Base-by-base conservation (phyloP, 2,888 invertebrate genomes). In the Leuctra nigra region DNA sequence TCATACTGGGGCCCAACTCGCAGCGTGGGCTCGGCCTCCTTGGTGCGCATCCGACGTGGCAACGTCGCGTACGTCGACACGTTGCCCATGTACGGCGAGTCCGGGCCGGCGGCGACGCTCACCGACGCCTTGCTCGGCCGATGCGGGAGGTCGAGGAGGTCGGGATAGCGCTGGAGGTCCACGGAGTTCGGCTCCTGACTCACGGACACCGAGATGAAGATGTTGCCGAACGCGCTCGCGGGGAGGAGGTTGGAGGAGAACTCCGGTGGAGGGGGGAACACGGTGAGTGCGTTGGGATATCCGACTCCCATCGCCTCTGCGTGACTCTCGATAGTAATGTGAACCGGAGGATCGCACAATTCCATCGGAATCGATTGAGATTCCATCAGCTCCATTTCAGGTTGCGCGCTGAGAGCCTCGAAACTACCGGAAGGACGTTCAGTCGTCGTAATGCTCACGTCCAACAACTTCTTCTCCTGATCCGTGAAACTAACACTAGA, bases 381-480 rank as follows among this genome's bases (percentile, higher is more conserved):
- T 57, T 70, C 70, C 64, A 76, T 66, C 56, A 77, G 65, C 60
- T 77, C 82, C 68, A 82, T 71, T 22, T 78, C 77, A 6, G 77
- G 73, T 57, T 81, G 84, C 35, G 82, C 79, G 66, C 85, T 86
- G 29, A 83, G 77, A 62, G 81, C 77, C 63, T 81, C 81, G 55
- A 76, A 77, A 1, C 56, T 74, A 71, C 38, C 75, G 71, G 74
- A 81, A 54, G 72, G 78, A 4, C 80, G 73, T 61, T 80, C 80
- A 7, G 80, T 80, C 4, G 84, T 84, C 13, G 84, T 84, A 35
- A 84, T 84, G 63, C 90, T 90, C 16, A 89, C 82, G 64, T 91
- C 90, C 61, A 91, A 75, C 57, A 91, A 75, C 67, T 90, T 89
- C 71, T 91, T 91, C 68, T 91, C 91, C 74, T 91, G 91, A 67